phyloP scores from a whole-genome alignment of 2,888 invertebrate genomes.

The Drosophila emarginata region DNA sequence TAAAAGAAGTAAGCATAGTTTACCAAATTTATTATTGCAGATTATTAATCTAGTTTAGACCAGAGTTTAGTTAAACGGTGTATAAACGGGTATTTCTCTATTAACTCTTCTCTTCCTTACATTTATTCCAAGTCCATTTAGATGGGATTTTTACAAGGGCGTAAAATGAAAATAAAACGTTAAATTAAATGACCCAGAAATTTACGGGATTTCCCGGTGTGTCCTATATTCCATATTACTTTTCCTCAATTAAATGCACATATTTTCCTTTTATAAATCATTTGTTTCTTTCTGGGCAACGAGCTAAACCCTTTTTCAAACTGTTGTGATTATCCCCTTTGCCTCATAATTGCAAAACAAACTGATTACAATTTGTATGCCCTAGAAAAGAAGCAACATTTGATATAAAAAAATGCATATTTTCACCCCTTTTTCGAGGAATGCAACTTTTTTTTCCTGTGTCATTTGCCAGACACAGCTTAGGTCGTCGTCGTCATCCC shows the following conservation, averaged over 20 bases:
- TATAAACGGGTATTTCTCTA: no score
- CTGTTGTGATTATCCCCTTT: slow-evolving; percentile 4
- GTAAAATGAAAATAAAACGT: background rate
- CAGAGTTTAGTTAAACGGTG: no score
- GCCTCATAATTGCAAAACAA: slow-evolving; percentile 62
- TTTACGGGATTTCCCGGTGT: background rate
- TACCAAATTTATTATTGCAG: no score
- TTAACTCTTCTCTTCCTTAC: no score
- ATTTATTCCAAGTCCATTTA: no score
- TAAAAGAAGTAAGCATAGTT: no score
- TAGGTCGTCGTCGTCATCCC: slow-evolving; percentile 31
- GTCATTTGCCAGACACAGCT: slow-evolving; percentile 33
- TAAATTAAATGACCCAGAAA: background rate
- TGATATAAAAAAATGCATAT: slow-evolving; percentile 43
- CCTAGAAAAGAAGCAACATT: slow-evolving; percentile 48
- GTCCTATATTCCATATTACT: background rate
- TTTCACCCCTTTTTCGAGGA: slow-evolving; percentile 60
- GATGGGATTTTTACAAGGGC: background rate
- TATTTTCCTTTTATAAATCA: slow-evolving; percentile 47
- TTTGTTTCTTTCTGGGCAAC: background rate
- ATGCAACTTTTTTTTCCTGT: slow-evolving; percentile 48
- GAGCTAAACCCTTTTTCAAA: slow-evolving; percentile 20
- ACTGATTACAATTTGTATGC: slow-evolving; percentile 59
- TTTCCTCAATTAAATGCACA: slow-evolving; percentile 22
- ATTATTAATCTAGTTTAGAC: no score